phyloP scores from a whole-genome alignment of 1,140 invertebrate species.

The Cydia pomonella region DNA sequence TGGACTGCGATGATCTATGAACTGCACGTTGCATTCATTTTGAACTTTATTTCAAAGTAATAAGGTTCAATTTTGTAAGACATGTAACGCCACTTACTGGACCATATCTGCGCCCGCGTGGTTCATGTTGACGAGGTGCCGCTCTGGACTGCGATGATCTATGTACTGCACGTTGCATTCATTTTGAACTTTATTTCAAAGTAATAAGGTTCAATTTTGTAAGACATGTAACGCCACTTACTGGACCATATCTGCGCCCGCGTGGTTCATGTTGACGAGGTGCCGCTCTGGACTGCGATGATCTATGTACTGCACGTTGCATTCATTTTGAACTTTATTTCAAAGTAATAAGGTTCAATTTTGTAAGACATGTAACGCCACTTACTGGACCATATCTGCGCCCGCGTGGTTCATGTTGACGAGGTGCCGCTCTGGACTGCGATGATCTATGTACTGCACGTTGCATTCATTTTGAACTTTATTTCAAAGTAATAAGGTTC shows the following conservation, averaged over 20 bases:
- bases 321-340: not conserved
- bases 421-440: not conserved
- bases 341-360: too few species aligned
- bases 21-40: not conserved
- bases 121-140: not conserved
- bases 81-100: not conserved
- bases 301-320: not conserved
- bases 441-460: not conserved
- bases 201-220: not conserved
- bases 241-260: not conserved
- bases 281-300: not conserved
- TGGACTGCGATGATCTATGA: not conserved
- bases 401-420: not conserved
- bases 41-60: too few species aligned
- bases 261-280: not conserved
- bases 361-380: too few species aligned
- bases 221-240: not conserved
- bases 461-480: not conserved
- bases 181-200: not conserved
- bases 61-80: not conserved
- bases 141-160: not conserved
- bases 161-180: not conserved
- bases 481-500: too few species aligned
- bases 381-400: not conserved
- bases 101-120: not conserved